These are phyloP conservation scores for Drosophila repletoides DNA, from an alignment of 1,140 invertebrate species.

Conservation along the genomic window DNA sequence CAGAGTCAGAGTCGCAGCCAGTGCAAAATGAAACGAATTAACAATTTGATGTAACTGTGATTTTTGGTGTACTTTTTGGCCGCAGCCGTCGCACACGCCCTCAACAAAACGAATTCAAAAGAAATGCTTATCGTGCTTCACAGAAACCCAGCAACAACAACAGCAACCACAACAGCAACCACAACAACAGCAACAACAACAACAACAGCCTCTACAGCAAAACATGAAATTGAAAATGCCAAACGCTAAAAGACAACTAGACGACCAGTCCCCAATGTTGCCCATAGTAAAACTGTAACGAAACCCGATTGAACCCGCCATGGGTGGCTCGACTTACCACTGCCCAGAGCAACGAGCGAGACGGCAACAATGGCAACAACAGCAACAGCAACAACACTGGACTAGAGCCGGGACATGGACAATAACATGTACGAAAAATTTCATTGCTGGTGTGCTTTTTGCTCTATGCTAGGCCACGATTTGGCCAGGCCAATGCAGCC, in stretches of 20 bases:
- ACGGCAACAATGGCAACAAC: constrained; percentile 25
- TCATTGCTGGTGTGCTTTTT: constrained; percentile 70
- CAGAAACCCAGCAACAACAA: constrained; percentile 69
- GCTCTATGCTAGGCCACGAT: constrained; percentile 58
- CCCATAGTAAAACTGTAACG: constrained; percentile 77
- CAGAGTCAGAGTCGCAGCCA: constrained; percentile 40
- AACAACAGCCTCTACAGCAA: too few relatives aligned
- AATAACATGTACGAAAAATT: constrained; percentile 78
- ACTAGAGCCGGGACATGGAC: constrained; percentile 71
- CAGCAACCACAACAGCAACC: constrained; percentile 33
- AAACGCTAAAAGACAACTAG: constrained; percentile 78
- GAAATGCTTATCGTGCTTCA: constrained; percentile 80
- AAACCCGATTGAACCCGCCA: constrained; percentile 79
- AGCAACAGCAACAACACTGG: constrained; percentile 36
- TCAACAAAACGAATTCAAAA: constrained; percentile 77
- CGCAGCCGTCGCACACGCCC: constrained; percentile 57
- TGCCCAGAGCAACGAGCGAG: constrained; percentile 37
- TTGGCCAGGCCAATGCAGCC: constrained; percentile 12
- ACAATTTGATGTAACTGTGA: constrained; percentile 80
- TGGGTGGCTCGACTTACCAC: constrained; percentile 64
- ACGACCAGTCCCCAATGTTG: constrained; percentile 50
- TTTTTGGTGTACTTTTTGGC: constrained; percentile 45
- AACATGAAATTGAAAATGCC: constrained; percentile 80
- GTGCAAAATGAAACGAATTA: constrained; percentile 80
- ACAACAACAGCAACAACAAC: constrained; percentile 14